A percentile compares a stretch with the other conserved stretches of the same genome.
phyloP scores from a whole-genome alignment of 1,140 invertebrate species.

The Linepithema humile region DNA sequence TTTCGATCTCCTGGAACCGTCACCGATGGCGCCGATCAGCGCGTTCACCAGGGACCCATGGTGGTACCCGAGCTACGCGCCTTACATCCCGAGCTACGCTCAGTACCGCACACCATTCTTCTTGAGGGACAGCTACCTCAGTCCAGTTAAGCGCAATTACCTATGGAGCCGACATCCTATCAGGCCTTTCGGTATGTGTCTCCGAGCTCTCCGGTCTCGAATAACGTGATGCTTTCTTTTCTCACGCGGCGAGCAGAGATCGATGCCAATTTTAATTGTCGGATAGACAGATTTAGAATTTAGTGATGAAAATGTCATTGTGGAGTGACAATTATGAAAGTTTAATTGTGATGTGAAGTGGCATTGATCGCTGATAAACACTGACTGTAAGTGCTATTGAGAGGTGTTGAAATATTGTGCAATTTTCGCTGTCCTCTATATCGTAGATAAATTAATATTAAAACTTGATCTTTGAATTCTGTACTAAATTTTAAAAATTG shows the following conservation, averaged over 20 bases:
- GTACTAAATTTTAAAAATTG: background rate
- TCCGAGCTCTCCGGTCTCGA: background rate
- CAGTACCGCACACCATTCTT: constrained; percentile 90
- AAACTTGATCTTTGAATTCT: background rate
- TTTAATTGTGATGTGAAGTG: constrained; percentile 9
- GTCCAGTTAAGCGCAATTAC: constrained; percentile 94
- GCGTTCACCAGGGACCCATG: constrained; percentile 93
- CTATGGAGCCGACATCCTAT: constrained; percentile 95
- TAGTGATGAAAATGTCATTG: background rate
- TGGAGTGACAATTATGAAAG: background rate
- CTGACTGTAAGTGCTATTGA: constrained; percentile 20
- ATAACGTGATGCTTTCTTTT: background rate
- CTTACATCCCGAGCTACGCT: constrained; percentile 87
- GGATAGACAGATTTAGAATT: background rate
- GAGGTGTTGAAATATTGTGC: constrained; percentile 1
- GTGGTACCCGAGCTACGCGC: constrained; percentile 93
- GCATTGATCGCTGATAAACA: constrained; percentile 30
- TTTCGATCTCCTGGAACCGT: constrained; percentile 91
- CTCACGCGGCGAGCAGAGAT: background rate
- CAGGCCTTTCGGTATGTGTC: constrained; percentile 91
- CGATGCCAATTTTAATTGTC: constrained; percentile 7
- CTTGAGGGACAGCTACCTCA: constrained; percentile 93
- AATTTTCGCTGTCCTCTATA: background rate
- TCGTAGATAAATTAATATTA: background rate
- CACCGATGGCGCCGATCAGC: constrained; percentile 89